Conservation (phyloP, 2,888 invertebrate species). For the Apamea crenata region DNA sequence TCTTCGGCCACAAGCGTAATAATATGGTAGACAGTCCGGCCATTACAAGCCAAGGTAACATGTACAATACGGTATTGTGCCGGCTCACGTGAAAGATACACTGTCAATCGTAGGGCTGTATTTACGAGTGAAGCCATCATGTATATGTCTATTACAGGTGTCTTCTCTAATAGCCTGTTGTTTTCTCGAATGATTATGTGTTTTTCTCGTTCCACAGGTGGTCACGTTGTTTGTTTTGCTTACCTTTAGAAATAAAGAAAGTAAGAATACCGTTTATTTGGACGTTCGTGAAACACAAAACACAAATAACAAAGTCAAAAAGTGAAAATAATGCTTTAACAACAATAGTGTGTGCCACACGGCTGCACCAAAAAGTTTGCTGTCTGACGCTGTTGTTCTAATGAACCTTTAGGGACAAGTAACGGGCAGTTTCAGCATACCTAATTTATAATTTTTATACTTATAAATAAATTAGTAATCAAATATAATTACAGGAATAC, state of each 20-base stretch:
- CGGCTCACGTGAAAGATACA: conserved; percentile 56
- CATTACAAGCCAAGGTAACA: conserved; percentile 79
- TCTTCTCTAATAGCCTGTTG: conserved; percentile 51
- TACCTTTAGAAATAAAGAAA: neutral
- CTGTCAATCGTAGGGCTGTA: conserved; percentile 48
- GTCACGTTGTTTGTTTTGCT: conserved; percentile 8
- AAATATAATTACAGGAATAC: too few species aligned
- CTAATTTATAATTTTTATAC: neutral
- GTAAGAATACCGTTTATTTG: neutral
- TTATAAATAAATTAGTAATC: neutral
- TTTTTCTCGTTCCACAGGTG: conserved; percentile 34
- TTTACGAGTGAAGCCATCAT: conserved; percentile 38
- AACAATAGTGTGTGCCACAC: too few species aligned
- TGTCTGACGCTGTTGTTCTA: neutral
- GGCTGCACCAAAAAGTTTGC: neutral
- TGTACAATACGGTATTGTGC: conserved; percentile 59
- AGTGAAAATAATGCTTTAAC: neutral
- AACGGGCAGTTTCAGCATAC: neutral
- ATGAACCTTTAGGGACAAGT: neutral
- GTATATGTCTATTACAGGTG: conserved; percentile 45
- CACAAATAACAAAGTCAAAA: neutral
- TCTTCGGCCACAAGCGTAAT: conserved; percentile 82
- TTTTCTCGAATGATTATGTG: conserved; percentile 37
- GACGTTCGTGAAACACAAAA: neutral
- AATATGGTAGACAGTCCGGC: conserved; percentile 74